Conservation (phyloP, 2,888 invertebrate genomes). For the Noctua comes region DNA sequence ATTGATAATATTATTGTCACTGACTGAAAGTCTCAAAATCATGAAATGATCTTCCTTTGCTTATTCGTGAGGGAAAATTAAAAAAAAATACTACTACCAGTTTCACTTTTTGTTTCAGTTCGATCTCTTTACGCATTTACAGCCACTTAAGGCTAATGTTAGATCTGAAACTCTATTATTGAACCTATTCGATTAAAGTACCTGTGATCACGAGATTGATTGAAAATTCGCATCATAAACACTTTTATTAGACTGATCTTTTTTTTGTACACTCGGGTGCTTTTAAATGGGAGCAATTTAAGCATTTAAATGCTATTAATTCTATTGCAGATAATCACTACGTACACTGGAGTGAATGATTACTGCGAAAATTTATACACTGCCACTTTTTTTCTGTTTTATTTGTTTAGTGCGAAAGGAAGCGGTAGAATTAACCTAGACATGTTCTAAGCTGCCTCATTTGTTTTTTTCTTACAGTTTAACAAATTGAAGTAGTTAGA, state of each 20-base stretch:
- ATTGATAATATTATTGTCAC: not conserved
- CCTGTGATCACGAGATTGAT: conserved; percentile 22
- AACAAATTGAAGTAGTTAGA: conserved; percentile 4
- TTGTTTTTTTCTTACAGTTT: not conserved
- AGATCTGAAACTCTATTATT: conserved; percentile 14
- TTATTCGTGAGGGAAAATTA: not conserved
- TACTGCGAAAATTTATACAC: conserved; percentile 32
- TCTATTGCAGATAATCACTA: conserved; percentile 58
- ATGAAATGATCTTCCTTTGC: too few relatives aligned
- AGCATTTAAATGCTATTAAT: conserved; percentile 59
- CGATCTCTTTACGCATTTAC: not conserved
- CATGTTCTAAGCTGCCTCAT: conserved; percentile 8
- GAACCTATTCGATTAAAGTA: conserved; percentile 24
- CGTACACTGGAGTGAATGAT: conserved; percentile 47
- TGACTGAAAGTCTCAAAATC: not conserved
- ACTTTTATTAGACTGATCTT: conserved; percentile 26
- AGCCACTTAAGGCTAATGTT: not conserved
- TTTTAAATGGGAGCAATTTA: conserved; percentile 43
- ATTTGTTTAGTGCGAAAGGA: conserved; percentile 44
- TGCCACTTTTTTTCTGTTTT: conserved; percentile 16
- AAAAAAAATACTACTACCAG: not conserved
- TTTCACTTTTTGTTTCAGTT: not conserved
- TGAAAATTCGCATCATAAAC: conserved; percentile 30
- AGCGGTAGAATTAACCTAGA: conserved; percentile 10
- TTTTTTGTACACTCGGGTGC: conserved; percentile 23